Evolutionary conservation across 2,888 invertebrate species (phyloP), one percentile per base, ranked within the genome.

Genomic region (Monoplex corrugatus): DNA sequence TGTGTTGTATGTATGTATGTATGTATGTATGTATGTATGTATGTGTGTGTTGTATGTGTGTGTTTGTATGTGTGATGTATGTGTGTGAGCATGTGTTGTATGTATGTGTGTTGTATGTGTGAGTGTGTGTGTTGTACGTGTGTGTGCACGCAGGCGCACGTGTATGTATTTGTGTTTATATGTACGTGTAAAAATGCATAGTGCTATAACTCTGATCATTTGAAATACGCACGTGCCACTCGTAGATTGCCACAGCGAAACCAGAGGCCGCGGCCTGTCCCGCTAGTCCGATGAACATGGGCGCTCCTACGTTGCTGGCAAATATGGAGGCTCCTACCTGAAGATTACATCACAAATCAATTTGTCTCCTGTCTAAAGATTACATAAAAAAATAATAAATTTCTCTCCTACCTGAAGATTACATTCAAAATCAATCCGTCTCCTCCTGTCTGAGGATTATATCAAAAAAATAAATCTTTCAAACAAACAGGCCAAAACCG

Each of bases 281-380:
- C 0, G 95, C 94, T 85, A 95, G 87, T 13, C 95, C 95, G 10
- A 95, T 93, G 90, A 95, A 94, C 93, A 94, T 94, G 0, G 95
- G 95, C 8, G 94, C 94, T 38, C 95, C 95, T 10, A 95, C 94
- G 89, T 94, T 94, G 91, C 94, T 94, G 57, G 94, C 94, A 87
- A 93, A 94, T 32, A 94, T 91, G 0, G 92, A 92, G 23, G 92
- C 92, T 32, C 92, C 92, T 16, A 92, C 90, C 92, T 92, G 89
- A 19, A 85, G 85, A 16, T 5, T 0, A 32, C 0, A 35, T 72
- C 72, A 72, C 35, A 28, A n/a, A n/a, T n/a, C n/a, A n/a, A n/a
- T n/a, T n/a, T n/a, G n/a, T n/a, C n/a, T n/a, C n/a, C n/a, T n/a
- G n/a, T n/a, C n/a, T n/a, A n/a, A n/a, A n/a, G n/a, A n/a, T n/a